Base-by-base conservation (phyloP, 2,888 invertebrate genomes). In the Ormyrus nitidulus region DNA sequence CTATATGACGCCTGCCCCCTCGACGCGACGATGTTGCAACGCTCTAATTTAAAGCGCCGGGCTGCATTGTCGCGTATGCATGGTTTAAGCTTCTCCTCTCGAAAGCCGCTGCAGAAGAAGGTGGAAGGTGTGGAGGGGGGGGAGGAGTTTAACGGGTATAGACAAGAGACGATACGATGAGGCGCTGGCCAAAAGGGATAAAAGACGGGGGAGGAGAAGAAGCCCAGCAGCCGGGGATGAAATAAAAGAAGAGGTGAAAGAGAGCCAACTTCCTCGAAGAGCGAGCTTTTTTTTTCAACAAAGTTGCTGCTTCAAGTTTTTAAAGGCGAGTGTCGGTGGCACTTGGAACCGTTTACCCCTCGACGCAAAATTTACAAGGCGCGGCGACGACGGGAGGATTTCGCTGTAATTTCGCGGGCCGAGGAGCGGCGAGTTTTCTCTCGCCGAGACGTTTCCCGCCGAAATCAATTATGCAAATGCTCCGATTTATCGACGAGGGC, bases 381-480 rank as follows among this genome's bases (percentile, higher is more conserved):
- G 19, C 19, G 19, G 19, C 19, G 19, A 19, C 19, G 19, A 19
- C 19, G 19, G 19, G 19, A 2, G 2, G 19, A 19, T 19, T 19
- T 19, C 19, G 19, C 19, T 19, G 19, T 19, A 19, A 19, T 2
- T 1, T 19, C 19, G 19, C 19, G 19, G 2, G 1, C 19, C 13
- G 13, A 2, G 19, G 1, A 1, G 19, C 19, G 19, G 19, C 19
- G 19, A 19, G 19, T 19, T 70, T 59, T 49, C 10, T 70, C 44
- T 34, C 7, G 11, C 11, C n/a, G 46, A 64, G 46, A 62, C n/a
- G 46, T 48, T 44, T 46, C 8, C 11, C 13, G 19, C 19, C 19
- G 6, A 65, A 65, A 74, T 65, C 65, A 65, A 74, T 74, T 74
- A 74, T 65, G 74, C 74, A 65, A 65, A 74, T 65, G 13, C 34